Evolutionary conservation across 2,888 invertebrate species (phyloP), one percentile per base, ranked within the genome.

Genomic region (Philhelius pedissequus): DNA sequence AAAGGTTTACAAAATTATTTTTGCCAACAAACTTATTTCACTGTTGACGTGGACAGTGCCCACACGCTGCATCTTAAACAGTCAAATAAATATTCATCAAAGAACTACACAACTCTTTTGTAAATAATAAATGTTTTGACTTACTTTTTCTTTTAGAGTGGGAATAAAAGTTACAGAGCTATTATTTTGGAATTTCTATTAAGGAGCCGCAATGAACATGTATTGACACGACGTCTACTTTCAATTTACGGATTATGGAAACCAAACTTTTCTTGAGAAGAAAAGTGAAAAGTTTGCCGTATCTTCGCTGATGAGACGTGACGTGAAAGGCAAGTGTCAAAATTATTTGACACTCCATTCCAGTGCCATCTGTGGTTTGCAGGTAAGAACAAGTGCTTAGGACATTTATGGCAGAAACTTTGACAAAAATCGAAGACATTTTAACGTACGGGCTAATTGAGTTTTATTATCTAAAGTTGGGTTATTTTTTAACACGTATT

Each of bases 291-390:
- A 77, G 50, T 56, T 73, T 54, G 82, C 64, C 64, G 70, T 79
- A 79, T 45, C 73, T 73, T 56, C 74, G 84, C 79, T 88, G 88
- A 87, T 83, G 78, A 87, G 87, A 87, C 87, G 89, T 90, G 90
- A 90, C 90, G 90, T 89, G 88, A 76, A 68, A 48, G 38, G 60
- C 74, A 74, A 84, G 45, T 89, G 90, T 90, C 90, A 90, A 13
- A 86, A 86, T 82, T 78, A 1, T n/a, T 1, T 48, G 69, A 50
- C 45, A 11, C 11, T 18, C 45, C 3, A 0, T 2, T 1, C 3
- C 18, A 79, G 70, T n/a, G 79, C 25, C 74, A 78, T 70, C 83
- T 79, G 18, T 22, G 30, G 3, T 1, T 48, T 80, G 27, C 1
- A 30, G 1, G n/a, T 4, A 11, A 13, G 0, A 56, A 27, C 5